A percentile compares a stretch with the other conserved stretches of the same genome.
Conservation (phyloP, 2,888 invertebrate species). For the Phengaris alcon region DNA sequence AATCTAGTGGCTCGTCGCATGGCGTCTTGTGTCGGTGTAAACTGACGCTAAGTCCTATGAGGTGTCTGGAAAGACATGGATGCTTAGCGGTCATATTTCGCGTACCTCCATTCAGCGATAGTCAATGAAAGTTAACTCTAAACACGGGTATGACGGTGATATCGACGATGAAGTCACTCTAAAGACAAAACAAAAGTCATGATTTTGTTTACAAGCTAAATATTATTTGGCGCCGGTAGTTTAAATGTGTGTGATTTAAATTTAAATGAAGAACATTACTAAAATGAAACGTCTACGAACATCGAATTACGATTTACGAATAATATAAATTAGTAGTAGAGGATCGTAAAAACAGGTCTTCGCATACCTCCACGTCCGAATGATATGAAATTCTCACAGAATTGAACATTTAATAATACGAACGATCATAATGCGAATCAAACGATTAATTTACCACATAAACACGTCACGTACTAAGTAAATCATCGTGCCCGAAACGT, state of each 20-base stretch:
- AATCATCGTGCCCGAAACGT: slow-evolving; percentile 73
- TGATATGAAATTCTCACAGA: slow-evolving; percentile 74
- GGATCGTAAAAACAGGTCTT: slow-evolving; percentile 37
- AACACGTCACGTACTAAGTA: slow-evolving; percentile 75
- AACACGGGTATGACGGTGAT: too few relatives aligned
- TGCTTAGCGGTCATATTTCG: neutral
- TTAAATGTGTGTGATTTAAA: neutral
- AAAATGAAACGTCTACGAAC: slow-evolving; percentile 19
- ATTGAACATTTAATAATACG: slow-evolving; percentile 73
- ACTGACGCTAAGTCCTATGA: too few relatives aligned
- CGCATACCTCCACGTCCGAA: slow-evolving; percentile 63
- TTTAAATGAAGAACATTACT: slow-evolving; percentile 29
- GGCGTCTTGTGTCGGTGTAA: too few relatives aligned
- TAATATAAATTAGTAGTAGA: slow-evolving; percentile 35
- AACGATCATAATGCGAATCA: slow-evolving; percentile 71
- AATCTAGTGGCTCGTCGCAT: too few relatives aligned
- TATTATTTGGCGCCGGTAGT: slow-evolving; percentile 1
- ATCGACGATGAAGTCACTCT: too few relatives aligned
- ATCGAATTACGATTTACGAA: slow-evolving; percentile 30
- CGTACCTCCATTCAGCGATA: neutral
- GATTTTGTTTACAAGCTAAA: neutral
- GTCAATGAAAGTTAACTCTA: neutral
- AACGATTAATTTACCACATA: slow-evolving; percentile 73
- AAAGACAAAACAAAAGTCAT: too few relatives aligned
- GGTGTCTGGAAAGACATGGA: too few relatives aligned